Base-by-base conservation (phyloP, 2,113 vertebrate species). In the Synodontis membranacea region DNA sequence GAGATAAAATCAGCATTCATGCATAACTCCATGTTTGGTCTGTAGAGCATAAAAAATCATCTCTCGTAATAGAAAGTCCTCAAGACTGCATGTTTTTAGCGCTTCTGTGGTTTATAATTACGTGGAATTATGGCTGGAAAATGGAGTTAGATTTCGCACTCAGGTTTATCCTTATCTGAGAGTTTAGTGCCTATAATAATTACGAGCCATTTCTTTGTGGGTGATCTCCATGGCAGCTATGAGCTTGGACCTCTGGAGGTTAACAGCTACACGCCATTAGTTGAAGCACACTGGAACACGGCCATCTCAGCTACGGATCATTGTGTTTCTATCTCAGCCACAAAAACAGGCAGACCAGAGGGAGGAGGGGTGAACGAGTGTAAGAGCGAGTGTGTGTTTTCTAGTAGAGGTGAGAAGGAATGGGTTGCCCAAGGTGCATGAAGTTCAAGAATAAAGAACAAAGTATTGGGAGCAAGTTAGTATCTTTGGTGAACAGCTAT, bases 211-310 rank as follows among this genome's bases (percentile, higher is more conserved):
- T 70, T 48, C 86, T 84, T 78, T 21, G 84, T 88, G 89, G 86
- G 89, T 84, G 80, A 89, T 86, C 84, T 81, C 39, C 42, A 62
- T 72, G 74, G 15, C 86, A 58, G 86, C 81, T 44, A 42, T 82
- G 75, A 39, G 56, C 75, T 83, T 75, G n/a, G 75, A 76, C 60
- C 82, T 88, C 76, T 72, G 23, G 88, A 85, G 83, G 79, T 88
- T 88, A 89, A 88, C 84, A 86, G 86, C 60, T 91, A 92, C 91
- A 92, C 88, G 86, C 92, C 89, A 92, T 91, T 92, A 92, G 91
- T 91, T 88, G 89, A 89, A 84, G 88, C 89, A 88, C 91, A 83
- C 86, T 87, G 91, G 92, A 90, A 91, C 91, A 90, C 85, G 82
- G 90, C 81, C 90, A 90, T 89, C 86, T 58, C 87, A 81, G 86